Percentiles rank a stretch among this genome's conserved stretches.
Conservation (phyloP, 2,888 invertebrate species). For the Acanthoscelides obtectus region DNA sequence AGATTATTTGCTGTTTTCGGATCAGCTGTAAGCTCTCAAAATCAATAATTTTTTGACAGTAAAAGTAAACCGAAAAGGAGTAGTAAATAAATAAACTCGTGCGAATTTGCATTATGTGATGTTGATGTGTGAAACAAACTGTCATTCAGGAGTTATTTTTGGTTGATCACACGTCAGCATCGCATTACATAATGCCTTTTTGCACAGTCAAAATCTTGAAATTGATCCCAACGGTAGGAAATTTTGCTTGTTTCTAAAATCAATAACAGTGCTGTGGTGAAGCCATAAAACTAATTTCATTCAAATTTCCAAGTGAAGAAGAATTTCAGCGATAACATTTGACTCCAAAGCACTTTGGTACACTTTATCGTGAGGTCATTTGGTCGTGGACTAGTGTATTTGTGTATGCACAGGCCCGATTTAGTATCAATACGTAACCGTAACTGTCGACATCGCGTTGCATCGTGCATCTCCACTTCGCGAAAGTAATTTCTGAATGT, state of each 20-base stretch:
- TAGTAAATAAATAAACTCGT: background rate
- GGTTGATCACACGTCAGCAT: background rate
- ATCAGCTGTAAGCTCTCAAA: background rate
- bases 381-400: background rate
- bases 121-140: background rate
- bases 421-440: background rate
- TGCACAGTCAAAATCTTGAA: background rate
- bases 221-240: background rate
- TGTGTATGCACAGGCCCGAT: background rate
- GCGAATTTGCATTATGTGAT: background rate
- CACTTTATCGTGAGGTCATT: background rate
- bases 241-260: background rate
- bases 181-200: background rate
- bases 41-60: background rate
- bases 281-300: background rate
- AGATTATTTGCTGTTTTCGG: background rate
- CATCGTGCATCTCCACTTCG: background rate
- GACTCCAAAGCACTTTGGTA: background rate
- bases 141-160: background rate
- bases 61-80: background rate
- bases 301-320: background rate
- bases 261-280: background rate
- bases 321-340: background rate
- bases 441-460: background rate
- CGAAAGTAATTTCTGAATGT: conserved; percentile 4